Evolutionary conservation across 2,113 vertebrate species (phyloP), one percentile per base, ranked within the genome.

Genomic region (Orycteropus afer): DNA sequence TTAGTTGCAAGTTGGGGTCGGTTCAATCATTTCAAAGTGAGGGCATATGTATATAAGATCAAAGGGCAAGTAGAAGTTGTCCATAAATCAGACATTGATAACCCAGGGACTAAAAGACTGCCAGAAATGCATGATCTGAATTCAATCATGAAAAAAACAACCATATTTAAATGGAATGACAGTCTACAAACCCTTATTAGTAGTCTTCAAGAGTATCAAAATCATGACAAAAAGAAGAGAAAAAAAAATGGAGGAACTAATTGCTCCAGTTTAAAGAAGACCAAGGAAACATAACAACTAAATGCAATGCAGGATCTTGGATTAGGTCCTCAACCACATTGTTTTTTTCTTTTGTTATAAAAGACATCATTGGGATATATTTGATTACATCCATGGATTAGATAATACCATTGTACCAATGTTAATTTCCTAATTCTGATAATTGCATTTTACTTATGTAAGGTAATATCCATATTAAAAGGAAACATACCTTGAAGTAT

Each of bases 111-210:
- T n/a, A n/a, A n/a, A n/a, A n/a, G n/a, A n/a, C 49, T 79, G 89
- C 40, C 91, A 55, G 80, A 94, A 86, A 86, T 85, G 23, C 42
- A 23, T 77, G n/a, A 80, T 67, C 74, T 83, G 37, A 94, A 55
- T 34, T 15, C 47, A n/a, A 40, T 78, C 34, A 18, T 85, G 40
- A 55, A 73, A 79, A 76, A 37, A 74, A 78, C 15, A 20, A 4
- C 91, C 37, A 89, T 53, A 78, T 20, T 65, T 32, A 92, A 40
- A 91, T 14, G 53, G 51, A 95, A 42, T 29, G 6, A 20, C 34
- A 6, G 27, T 45, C 5, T 73, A 42, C 22, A 79, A 91, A 51
- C 53, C 67, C 63, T 86, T 74, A 69, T 47, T 67, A 61, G 23
- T 55, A 85, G 27, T 76, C 79, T 86, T 91, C 10, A 69, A 63